Base-by-base conservation (phyloP, 2,113 vertebrate species). In the Antechinus flavipes region DNA sequence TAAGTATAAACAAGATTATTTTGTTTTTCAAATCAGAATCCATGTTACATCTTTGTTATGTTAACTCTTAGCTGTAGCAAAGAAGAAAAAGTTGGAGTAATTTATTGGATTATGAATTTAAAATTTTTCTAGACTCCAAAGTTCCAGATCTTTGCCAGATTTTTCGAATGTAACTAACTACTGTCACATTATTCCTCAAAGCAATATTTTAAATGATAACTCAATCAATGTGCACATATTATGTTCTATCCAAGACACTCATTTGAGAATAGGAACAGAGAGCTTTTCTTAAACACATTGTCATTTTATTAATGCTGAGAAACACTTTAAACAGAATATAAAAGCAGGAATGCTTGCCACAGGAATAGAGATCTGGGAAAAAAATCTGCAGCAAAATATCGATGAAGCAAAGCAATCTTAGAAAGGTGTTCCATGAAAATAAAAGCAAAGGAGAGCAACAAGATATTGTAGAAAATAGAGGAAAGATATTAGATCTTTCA, bases 401-500 rank as follows among this genome's bases (percentile, higher is more conserved):
- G 19, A 76, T 42, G 47, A 14, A 30, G 26, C 90, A 19, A 35
- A 47, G 26, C 6, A 4, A 25, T 25, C 53, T 23, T 0, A 27
- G 1, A 61, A 24, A 27, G 30, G 90, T 16, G n/a, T 90, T 49
- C 89, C 35, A 52, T 90, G 58, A 96, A 94, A 93, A 90, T 24
- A 46, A 92, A 50, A 94, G 30, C 0, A 2, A 94, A 54, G 84
- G 54, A 89, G 61, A 54, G 47, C 55, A 54, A 55, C 0, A 4
- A 92, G 76, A 68, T 2, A 1, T 19, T 5, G 1, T 1, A 46
- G 89, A 91, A 90, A 52, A 8, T 24, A 8, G 49, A 90, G 89
- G 96, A 95, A 96, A 90, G 95, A 90, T 0, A 1, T 42, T 0
- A 0, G n/a, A 84, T 95, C 95, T 91, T 96, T 96, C 96, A 46